Base-by-base conservation (phyloP, 2,797 vertebrate species). In the Falco columbarius region DNA sequence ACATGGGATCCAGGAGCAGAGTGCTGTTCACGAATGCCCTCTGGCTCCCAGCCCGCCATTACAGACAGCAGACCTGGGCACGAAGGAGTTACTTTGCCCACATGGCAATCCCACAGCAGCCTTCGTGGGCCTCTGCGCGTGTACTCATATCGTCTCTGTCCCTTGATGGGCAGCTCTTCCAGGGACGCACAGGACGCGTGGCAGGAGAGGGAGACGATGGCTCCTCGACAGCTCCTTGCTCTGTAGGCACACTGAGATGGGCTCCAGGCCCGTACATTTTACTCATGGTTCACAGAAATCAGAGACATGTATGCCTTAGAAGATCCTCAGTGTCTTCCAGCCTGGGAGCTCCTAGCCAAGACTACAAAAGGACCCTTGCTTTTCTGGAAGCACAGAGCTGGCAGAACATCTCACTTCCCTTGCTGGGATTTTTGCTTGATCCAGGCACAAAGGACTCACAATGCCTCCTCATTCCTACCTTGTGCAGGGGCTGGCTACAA, bases 101-200 rank as follows among this genome's bases (percentile, higher is more conserved):
- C 54, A 9, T 3, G 19, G 40, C 61, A 63, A 68, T 52, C 24
- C 68, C 77, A 65, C 27, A 58, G 59, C 44, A 59, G 55, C 20
- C n/a, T 30, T 14, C 1, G 0, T 18, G 12, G 63, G 42, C 55
- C 40, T 34, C 17, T 14, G 21, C 3, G 1, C 1, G 2, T 1
- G 1, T 19, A 10, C 30, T 29, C 13, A n/a, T 23, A 52, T 23
- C 3, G 14, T 18, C 68, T 32, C 26, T 21, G 49, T 40, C 30
- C 49, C 66, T 47, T 2, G 3, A 18, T 14, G 66, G n/a, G 8
- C 47, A 76, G 18, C 14, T 73, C 10, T 51, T 51, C 47, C 21
- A 14, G 23, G 15, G 32, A 86, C 12, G 18, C 51, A 32, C 13
- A 42, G 15, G 46, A 61, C 16, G 14, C 3, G 26, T 16, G 14